These are phyloP conservation scores for Ormyrus pomaceus DNA, from an alignment of 2,888 invertebrate genomes.

Conservation along the genomic window DNA sequence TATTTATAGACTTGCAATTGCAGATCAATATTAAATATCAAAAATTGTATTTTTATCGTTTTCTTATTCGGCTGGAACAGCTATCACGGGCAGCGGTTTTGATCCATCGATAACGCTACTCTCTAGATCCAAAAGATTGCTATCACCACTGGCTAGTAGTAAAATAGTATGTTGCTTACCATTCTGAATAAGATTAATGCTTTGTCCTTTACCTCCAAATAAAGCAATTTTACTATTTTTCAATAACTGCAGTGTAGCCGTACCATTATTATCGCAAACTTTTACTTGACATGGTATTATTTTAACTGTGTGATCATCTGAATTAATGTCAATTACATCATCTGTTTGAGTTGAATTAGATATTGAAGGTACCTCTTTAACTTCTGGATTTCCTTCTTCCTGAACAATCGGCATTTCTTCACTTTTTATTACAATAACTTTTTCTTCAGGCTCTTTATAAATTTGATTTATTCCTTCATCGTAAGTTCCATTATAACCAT, in stretches of 20 bases:
- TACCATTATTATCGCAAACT: constrained; percentile 58
- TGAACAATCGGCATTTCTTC: constrained; percentile 41
- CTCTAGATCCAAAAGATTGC: constrained; percentile 65
- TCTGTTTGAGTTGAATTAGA: constrained; percentile 45
- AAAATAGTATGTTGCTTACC: constrained; percentile 69
- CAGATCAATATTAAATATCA: constrained; percentile 49
- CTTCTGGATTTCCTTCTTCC: constrained; percentile 17
- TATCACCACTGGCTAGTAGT: constrained; percentile 64
- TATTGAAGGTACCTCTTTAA: constrained; percentile 43
- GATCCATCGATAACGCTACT: constrained; percentile 60
- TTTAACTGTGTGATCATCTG: constrained; percentile 54
- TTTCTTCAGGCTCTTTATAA: constrained; percentile 31
- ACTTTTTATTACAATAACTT: constrained; percentile 39
- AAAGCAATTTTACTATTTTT: constrained; percentile 63
- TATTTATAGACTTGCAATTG: constrained; percentile 43
- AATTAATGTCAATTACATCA: constrained; percentile 22
- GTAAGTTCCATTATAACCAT: constrained; percentile 41
- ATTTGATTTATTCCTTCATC: constrained; percentile 37
- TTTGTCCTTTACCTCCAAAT: constrained; percentile 64
- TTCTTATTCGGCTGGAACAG: constrained; percentile 60
- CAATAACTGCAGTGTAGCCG: constrained; percentile 57
- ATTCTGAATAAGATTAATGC: constrained; percentile 65
- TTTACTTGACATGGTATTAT: constrained; percentile 60
- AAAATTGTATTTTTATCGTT: constrained; percentile 27
- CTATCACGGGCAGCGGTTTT: constrained; percentile 59